A percentile compares a stretch with the other conserved stretches of the same genome.
phyloP scores from a whole-genome alignment of 2,888 invertebrate genomes.

The Oxytorus armatus region DNA sequence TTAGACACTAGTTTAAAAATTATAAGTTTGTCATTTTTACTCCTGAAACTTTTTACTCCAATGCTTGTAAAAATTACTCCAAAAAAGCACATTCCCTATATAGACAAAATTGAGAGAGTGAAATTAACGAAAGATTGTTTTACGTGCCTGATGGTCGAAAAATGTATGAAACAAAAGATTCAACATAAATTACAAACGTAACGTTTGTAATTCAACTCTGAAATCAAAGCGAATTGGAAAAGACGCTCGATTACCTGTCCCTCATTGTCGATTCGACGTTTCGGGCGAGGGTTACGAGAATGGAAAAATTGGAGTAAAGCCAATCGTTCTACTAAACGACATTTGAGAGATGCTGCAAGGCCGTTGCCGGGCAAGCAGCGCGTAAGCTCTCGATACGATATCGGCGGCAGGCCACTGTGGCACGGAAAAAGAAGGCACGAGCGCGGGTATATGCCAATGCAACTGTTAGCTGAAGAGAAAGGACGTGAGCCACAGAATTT shows the following conservation, averaged over 20 bases:
- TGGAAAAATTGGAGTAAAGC: conserved; percentile 62
- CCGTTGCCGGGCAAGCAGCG: conserved; percentile 65
- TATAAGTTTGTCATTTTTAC: too few species aligned
- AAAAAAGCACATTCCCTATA: too few species aligned
- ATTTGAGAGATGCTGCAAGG: conserved; percentile 61
- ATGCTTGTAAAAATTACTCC: too few species aligned
- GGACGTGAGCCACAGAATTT: neutral
- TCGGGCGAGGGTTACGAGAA: conserved; percentile 4
- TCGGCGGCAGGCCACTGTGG: conserved; percentile 26
- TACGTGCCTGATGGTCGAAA: too few species aligned
- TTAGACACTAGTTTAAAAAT: too few species aligned
- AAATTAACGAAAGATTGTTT: too few species aligned
- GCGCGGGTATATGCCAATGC: neutral
- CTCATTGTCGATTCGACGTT: neutral
- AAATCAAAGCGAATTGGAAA: too few species aligned
- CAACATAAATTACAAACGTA: too few species aligned
- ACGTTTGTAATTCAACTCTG: too few species aligned
- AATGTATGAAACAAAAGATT: too few species aligned
- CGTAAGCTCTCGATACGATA: conserved; percentile 50
- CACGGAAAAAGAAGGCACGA: conserved; percentile 23
- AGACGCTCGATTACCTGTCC: conserved; percentile 28
- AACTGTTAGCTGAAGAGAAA: neutral
- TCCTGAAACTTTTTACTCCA: too few species aligned
- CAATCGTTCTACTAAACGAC: conserved; percentile 67
- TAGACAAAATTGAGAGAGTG: too few species aligned